phyloP scores from a whole-genome alignment of 2,888 invertebrate species.

The Coleophora deauratella region DNA sequence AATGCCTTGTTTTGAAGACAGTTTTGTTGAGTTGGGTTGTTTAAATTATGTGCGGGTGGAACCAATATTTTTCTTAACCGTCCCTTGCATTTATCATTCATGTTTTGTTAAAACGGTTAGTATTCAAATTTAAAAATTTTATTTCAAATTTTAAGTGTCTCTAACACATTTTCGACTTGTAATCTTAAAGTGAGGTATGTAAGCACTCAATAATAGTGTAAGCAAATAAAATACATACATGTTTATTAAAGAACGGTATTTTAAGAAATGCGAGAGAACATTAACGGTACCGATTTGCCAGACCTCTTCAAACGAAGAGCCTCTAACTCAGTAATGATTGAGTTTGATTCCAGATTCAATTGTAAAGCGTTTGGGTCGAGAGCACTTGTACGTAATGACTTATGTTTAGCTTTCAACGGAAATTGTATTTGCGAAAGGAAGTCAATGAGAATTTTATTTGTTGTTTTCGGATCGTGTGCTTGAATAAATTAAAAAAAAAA shows the following conservation, averaged over 20 bases:
- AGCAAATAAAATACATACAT: slow-evolving; percentile 1
- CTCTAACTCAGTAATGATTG: slow-evolving; percentile 31
- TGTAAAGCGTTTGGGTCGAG: slow-evolving; percentile 38
- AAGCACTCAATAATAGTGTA: slow-evolving; percentile 4
- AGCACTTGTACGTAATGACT: slow-evolving; percentile 26
- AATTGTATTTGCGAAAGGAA: no score
- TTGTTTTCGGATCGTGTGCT: no score
- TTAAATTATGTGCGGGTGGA: slow-evolving; percentile 25
- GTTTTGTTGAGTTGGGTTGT: slow-evolving; percentile 27
- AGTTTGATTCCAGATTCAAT: slow-evolving; percentile 40
- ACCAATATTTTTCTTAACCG: slow-evolving; percentile 15
- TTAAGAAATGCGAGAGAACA: slow-evolving; percentile 6
- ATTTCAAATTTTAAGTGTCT: no score
- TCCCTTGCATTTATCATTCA: slow-evolving; percentile 36
- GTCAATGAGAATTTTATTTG: no score
- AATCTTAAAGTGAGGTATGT: slow-evolving; percentile 12
- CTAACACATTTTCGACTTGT: slow-evolving; percentile 40
- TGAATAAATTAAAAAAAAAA: no score
- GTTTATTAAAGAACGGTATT: slow-evolving; percentile 9
- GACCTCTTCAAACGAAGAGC: slow-evolving; percentile 23
- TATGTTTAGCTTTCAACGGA: no score
- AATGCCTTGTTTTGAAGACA: slow-evolving; percentile 20
- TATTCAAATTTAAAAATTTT: slow-evolving; percentile 36
- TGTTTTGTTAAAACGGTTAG: slow-evolving; percentile 25
- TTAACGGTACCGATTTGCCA: slow-evolving; percentile 52